Conservation (phyloP, 2,888 invertebrate species). For the Cephus spinipes region DNA sequence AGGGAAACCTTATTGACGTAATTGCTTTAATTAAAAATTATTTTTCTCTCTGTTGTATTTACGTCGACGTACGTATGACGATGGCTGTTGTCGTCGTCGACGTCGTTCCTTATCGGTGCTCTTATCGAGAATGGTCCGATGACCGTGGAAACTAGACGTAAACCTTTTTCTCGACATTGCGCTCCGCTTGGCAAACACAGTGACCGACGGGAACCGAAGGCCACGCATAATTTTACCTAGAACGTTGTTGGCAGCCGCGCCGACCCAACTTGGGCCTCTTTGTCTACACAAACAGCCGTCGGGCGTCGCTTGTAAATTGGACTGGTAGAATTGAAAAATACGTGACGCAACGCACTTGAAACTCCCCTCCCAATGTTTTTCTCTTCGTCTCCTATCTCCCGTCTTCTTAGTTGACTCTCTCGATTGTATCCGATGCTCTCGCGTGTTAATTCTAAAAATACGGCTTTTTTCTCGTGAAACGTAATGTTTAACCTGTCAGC, state of each 20-base stretch:
- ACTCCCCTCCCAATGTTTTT: background rate
- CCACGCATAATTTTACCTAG: constrained; percentile 24
- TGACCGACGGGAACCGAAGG: constrained; percentile 38
- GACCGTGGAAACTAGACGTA: background rate
- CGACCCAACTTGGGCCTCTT: background rate
- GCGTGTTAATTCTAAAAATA: background rate
- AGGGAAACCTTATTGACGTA: background rate
- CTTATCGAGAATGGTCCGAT: background rate
- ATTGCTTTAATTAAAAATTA: background rate
- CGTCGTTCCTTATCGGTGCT: background rate
- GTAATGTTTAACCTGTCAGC: background rate
- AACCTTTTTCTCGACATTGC: constrained; percentile 27
- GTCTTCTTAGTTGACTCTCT: background rate
- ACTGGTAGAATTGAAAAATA: constrained; percentile 5
- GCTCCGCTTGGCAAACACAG: constrained; percentile 43
- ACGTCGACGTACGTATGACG: background rate
- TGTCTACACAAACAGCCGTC: background rate
- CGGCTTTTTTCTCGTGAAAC: background rate
- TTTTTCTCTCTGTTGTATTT: background rate
- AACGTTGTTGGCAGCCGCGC: background rate
- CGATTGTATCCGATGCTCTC: background rate
- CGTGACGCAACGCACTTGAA: background rate
- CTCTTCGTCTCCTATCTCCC: background rate
- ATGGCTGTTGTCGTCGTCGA: background rate
- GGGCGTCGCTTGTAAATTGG: background rate